Evolutionary conservation across 2,113 vertebrate genomes (phyloP).

Genomic region (Pithys albifrons): DNA sequence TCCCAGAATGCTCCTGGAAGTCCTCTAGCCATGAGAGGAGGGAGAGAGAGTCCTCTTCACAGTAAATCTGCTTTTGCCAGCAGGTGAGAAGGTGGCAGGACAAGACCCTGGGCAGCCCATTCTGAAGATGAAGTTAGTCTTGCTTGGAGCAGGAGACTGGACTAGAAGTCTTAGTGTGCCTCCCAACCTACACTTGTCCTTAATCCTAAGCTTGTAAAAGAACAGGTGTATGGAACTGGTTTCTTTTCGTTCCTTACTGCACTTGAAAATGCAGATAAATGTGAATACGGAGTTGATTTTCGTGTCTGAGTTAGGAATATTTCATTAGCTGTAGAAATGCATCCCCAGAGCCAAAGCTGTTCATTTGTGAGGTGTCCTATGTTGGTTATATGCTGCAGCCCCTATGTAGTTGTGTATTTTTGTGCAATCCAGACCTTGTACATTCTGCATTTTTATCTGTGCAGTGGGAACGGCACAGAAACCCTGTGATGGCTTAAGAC

Average conservation of each 20-base stretch:
- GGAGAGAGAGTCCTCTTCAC: neutral
- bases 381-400: neutral
- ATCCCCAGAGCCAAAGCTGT: neutral
- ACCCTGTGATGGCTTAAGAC: fast-evolving
- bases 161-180: neutral
- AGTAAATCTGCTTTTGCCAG: neutral
- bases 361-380: neutral
- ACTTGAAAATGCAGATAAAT: neutral
- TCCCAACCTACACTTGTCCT: neutral
- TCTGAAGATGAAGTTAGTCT: neutral
- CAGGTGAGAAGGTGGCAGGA: neutral
- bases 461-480: neutral
- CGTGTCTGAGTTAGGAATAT: neutral
- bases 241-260: neutral
- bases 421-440: neutral
- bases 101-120: neutral
- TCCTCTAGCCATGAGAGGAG: neutral
- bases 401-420: neutral
- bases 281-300: neutral
- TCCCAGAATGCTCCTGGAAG: neutral
- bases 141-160: neutral
- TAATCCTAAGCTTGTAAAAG: neutral
- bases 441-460: neutral
- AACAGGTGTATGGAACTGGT: neutral
- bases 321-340: neutral